phyloP scores from a whole-genome alignment of 1,140 invertebrate genomes.

The Drosophila auraria region DNA sequence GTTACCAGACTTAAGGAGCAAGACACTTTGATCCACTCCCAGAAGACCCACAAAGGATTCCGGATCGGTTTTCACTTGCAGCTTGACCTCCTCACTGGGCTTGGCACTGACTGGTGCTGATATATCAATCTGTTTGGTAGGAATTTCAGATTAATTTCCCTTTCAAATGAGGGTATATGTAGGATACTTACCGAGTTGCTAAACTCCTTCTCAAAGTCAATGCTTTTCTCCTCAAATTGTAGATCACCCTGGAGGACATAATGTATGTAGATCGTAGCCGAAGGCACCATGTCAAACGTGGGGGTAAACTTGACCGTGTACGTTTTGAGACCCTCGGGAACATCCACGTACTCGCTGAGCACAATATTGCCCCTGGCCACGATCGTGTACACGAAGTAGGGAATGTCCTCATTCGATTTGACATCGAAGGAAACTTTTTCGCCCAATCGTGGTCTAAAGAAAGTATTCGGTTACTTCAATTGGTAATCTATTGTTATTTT shows the following conservation, averaged over 20 bases:
- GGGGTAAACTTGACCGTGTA: slow-evolving; percentile 88
- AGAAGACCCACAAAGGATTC: slow-evolving; percentile 94
- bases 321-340: slow-evolving; percentile 59
- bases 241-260: slow-evolving; percentile 90
- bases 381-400: slow-evolving; percentile 92
- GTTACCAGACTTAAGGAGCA: slow-evolving; percentile 89
- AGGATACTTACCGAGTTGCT: slow-evolving; percentile 89
- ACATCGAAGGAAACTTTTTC: slow-evolving; percentile 92
- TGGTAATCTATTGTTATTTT: no score
- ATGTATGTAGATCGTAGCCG: slow-evolving; percentile 91
- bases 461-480: background rate
- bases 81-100: slow-evolving; percentile 90
- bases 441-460: slow-evolving; percentile 87
- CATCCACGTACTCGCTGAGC: slow-evolving; percentile 88
- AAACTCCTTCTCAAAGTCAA: slow-evolving; percentile 91
- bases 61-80: slow-evolving; percentile 91
- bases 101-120: slow-evolving; percentile 85
- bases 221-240: slow-evolving; percentile 91
- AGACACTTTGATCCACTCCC: slow-evolving; percentile 94
- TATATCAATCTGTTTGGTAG: slow-evolving; percentile 76
- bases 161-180: slow-evolving; percentile 85
- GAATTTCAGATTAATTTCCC: slow-evolving; percentile 82
- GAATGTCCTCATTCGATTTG: slow-evolving; percentile 91
- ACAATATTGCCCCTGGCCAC: slow-evolving; percentile 95
- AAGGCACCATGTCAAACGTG: slow-evolving; percentile 92